Base-by-base conservation (phyloP, 2,113 vertebrate species). In the Brachypodius melanocephalos region DNA sequence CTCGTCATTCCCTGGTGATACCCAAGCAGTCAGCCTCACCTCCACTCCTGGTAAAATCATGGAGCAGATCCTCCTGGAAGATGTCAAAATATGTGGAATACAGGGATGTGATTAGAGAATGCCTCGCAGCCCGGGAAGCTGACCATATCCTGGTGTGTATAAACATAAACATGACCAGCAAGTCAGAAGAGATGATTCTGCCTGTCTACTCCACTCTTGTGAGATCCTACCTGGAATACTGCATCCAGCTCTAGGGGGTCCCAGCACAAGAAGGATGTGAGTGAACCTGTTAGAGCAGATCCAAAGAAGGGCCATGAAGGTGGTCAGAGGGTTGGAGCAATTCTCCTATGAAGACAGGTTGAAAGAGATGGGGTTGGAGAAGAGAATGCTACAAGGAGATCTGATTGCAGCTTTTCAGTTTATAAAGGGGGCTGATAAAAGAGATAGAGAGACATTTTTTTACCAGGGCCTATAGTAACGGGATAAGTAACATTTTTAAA, bases 101-200 rank as follows among this genome's bases (percentile, higher is more conserved):
- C 9, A 58, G 15, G 6, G 7, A 12, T 78, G 34, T 63, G 43
- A 63, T 73, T 54, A 68, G 31, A 68, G 71, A 43, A 21, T 48
- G 48, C 22, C 14, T 38, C 24, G 32, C 34, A 61, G 28, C 25
- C 14, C 3, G 0, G 26, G 80, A 58, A 51, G 12, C 10, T 0
- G 1, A 19, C 43, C 5, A 8, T 32, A 32, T 38, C 17, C 26
- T 58, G 42, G 34, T 65, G 43, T 49, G 22, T 36, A 19, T 7
- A 48, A 42, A 63, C 6, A 57, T 2, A 43, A 43, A 36, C 0
- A 0, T 49, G 43, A 32, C 36, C 31, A 49, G 36, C 20, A 28
- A 28, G 20, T 24, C 32, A 10, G 22, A 40, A 42, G 45, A 31
- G 20, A 20, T 15, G 28, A 38, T 49, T 66, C 52, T 59, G 3